A percentile compares a stretch with the other conserved stretches of the same genome.
Conservation (phyloP, 2,797 vertebrate genomes). For the Sciurus vulgaris region DNA sequence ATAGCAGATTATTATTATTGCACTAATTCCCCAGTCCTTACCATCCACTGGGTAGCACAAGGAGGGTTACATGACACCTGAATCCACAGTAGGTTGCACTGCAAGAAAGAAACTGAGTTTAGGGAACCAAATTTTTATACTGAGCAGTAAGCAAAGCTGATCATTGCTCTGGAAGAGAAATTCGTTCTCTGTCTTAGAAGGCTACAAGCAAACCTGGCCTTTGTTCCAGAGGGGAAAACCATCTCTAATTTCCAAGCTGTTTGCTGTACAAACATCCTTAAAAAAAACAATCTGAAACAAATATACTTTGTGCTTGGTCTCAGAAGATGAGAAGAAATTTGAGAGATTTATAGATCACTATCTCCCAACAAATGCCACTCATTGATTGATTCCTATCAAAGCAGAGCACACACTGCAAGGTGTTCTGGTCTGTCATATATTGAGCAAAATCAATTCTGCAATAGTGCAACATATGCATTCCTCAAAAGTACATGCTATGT, state of each 20-base stretch:
- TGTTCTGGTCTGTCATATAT: neutral
- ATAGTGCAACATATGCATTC: neutral
- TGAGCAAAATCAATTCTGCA: neutral
- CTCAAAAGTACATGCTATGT: neutral
- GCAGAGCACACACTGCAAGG: neutral
- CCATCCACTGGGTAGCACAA: neutral
- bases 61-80: neutral
- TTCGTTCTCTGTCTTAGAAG: neutral
- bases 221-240: neutral
- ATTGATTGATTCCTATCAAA: neutral
- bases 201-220: neutral
- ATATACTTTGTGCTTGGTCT: neutral
- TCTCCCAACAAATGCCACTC: neutral
- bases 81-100: neutral
- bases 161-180: neutral
- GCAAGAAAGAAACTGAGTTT: neutral
- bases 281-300: slow-evolving; percentile 39
- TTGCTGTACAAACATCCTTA: slow-evolving; percentile 22
- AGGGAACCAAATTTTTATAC: slow-evolving; percentile 26
- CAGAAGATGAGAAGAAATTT: neutral
- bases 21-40: neutral
- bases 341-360: neutral
- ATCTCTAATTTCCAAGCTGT: neutral
- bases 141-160: neutral
- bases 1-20: neutral